Percentiles rank a stretch among this genome's conserved stretches.
Conservation (phyloP, 2,797 vertebrate genomes). For the Pangasius sanitwongsei region DNA sequence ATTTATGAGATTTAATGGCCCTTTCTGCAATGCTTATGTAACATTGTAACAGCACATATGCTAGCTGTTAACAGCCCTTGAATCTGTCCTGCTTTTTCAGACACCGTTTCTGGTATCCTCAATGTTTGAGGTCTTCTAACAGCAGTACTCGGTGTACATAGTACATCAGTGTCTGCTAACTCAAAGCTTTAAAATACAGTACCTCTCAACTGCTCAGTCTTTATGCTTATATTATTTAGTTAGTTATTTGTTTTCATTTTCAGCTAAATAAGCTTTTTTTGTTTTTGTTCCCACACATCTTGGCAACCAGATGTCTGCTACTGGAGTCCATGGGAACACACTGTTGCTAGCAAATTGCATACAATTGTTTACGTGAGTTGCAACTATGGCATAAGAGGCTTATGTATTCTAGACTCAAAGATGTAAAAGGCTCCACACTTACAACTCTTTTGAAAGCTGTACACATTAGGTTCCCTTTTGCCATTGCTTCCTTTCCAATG, state of each 20-base stretch:
- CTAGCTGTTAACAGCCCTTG: background rate
- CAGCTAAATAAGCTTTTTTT: slow-evolving; percentile 15
- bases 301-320: background rate
- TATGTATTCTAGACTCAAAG: background rate
- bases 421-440: background rate
- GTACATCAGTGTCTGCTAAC: slow-evolving; percentile 28
- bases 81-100: slow-evolving; percentile 33
- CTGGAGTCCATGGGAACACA: background rate
- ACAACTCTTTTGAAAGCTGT: slow-evolving; percentile 11
- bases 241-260: slow-evolving; percentile 9
- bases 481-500: slow-evolving; percentile 38
- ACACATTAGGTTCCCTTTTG: background rate
- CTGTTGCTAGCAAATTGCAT: slow-evolving; percentile 16
- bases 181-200: slow-evolving; percentile 37
- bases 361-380: slow-evolving; percentile 13
- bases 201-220: slow-evolving; percentile 31
- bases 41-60: background rate
- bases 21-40: background rate
- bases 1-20: background rate
- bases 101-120: slow-evolving; percentile 34
- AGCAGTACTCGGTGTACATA: slow-evolving; percentile 37
- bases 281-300: slow-evolving; percentile 3
- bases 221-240: slow-evolving; percentile 16
- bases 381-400: background rate
- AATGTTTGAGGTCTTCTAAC: slow-evolving; percentile 40